Percentiles rank a stretch among this genome's conserved stretches.
phyloP scores from a whole-genome alignment of 2,113 vertebrate genomes.

The Oncorhynchus mykiss region DNA sequence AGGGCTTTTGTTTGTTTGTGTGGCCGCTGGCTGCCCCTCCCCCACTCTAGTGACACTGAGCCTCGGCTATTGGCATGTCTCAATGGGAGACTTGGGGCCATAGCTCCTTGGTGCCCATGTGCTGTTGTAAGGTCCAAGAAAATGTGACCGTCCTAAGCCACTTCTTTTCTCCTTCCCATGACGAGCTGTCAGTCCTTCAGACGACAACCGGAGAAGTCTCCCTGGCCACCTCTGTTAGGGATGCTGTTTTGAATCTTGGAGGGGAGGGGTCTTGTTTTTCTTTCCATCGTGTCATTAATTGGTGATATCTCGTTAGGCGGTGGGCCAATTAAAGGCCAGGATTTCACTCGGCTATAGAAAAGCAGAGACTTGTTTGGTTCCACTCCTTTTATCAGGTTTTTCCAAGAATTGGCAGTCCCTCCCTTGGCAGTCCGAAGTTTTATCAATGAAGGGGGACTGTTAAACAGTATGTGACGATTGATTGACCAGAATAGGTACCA shows the following conservation, averaged over 20 bases:
- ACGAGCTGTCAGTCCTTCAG: neutral
- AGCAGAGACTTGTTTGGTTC: neutral
- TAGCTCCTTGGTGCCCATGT: constrained; percentile 28
- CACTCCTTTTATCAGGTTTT: neutral
- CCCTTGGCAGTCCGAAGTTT: neutral
- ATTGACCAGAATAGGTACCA: neutral
- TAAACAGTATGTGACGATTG: neutral
- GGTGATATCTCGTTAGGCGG: constrained; percentile 19
- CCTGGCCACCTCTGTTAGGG: neutral
- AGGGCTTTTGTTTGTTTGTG: constrained; percentile 36
- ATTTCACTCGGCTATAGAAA: constrained; percentile 15
- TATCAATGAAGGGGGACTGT: neutral
- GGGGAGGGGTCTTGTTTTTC: constrained; percentile 21
- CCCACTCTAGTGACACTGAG: constrained; percentile 40
- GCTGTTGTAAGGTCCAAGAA: constrained; percentile 28
- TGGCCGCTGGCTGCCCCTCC: neutral
- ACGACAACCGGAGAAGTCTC: neutral
- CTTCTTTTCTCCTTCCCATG: constrained; percentile 17
- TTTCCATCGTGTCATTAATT: constrained; percentile 24
- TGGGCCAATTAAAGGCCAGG: constrained; percentile 30
- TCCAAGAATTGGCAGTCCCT: neutral
- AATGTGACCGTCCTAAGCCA: constrained; percentile 33
- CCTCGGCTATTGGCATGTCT: constrained; percentile 19
- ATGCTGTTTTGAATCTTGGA: neutral
- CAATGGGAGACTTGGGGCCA: constrained; percentile 21